Evolutionary conservation across 1,140 invertebrate genomes (phyloP).

Genomic region (Trachelipus rathkii): DNA sequence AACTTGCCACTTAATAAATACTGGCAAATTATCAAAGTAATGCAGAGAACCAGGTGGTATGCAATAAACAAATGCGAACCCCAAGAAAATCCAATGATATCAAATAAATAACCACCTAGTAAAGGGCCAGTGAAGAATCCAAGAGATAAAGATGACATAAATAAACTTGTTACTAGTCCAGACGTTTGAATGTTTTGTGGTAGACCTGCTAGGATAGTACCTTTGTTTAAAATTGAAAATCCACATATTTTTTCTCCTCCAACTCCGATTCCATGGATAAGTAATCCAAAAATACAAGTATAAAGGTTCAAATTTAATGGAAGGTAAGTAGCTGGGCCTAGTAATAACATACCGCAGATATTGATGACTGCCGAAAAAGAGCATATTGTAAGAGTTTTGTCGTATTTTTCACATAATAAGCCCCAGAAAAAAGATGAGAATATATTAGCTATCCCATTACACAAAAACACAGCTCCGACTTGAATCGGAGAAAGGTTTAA

Average conservation of each 20-base stretch:
- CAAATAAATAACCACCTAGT: conserved; percentile 68
- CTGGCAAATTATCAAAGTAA: background rate
- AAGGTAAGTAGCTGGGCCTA: conserved; percentile 59
- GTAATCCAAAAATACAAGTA: conserved; percentile 61
- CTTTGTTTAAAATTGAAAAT: conserved; percentile 72
- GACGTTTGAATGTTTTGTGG: conserved; percentile 76
- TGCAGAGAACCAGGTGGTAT: background rate
- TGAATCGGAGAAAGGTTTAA: conserved; percentile 67
- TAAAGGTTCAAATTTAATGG: conserved; percentile 27
- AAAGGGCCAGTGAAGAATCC: conserved; percentile 80
- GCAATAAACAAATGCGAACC: conserved; percentile 47
- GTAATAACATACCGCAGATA: conserved; percentile 61
- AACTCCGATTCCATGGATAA: conserved; percentile 72
- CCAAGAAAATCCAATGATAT: conserved; percentile 66
- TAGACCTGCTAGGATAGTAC: conserved; percentile 65
- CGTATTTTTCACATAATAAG: conserved; percentile 66
- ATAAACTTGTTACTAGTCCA: conserved; percentile 74
- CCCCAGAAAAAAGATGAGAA: conserved; percentile 75
- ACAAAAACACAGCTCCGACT: conserved; percentile 79
- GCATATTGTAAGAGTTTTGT: conserved; percentile 64
- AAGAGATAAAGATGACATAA: conserved; percentile 78
- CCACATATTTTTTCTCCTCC: conserved; percentile 74
- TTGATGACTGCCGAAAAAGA: conserved; percentile 64
- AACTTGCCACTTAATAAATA: too few relatives aligned
- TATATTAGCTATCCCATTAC: conserved; percentile 80